These are phyloP conservation scores for Spodoptera littoralis DNA, from an alignment of 2,888 invertebrate genomes.

Conservation along the genomic window DNA sequence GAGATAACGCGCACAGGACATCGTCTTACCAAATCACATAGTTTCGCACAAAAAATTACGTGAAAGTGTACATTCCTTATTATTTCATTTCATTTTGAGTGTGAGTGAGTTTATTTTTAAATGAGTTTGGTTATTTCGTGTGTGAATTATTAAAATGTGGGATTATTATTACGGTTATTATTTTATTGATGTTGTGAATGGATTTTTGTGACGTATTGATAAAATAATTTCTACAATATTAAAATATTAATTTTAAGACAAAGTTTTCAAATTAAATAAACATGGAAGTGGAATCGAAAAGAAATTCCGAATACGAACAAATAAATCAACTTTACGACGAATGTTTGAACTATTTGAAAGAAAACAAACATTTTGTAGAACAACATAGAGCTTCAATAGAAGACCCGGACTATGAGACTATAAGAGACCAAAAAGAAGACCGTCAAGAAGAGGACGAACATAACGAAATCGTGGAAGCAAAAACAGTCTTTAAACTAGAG, in stretches of 20 bases:
- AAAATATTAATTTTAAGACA: slow-evolving; percentile 1
- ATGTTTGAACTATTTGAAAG: slow-evolving; percentile 77
- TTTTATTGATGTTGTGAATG: neutral
- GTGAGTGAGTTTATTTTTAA: neutral
- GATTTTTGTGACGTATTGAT: neutral
- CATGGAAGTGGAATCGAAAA: slow-evolving; percentile 60
- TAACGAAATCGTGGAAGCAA: slow-evolving; percentile 22
- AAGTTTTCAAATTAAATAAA: slow-evolving; percentile 8
- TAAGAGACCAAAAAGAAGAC: slow-evolving; percentile 58
- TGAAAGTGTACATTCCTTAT: slow-evolving; percentile 21
- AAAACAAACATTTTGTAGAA: slow-evolving; percentile 15
- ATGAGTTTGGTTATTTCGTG: neutral
- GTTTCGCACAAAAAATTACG: slow-evolving; percentile 31
- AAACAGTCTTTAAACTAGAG: slow-evolving; percentile 68
- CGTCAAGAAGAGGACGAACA: slow-evolving; percentile 38
- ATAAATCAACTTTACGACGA: slow-evolving; percentile 81
- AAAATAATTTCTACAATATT: neutral
- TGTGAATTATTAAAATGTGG: slow-evolving; percentile 15
- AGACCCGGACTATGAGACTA: slow-evolving; percentile 70
- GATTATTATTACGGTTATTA: neutral
- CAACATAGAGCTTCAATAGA: slow-evolving; percentile 28
- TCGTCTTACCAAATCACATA: slow-evolving; percentile 40
- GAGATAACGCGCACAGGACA: slow-evolving; percentile 48
- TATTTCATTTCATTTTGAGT: neutral
- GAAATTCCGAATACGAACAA: slow-evolving; percentile 69